Evolutionary conservation across 2,888 invertebrate species (phyloP), one percentile per base, ranked within the genome.

Genomic region (Sphaerophoria taeniata): DNA sequence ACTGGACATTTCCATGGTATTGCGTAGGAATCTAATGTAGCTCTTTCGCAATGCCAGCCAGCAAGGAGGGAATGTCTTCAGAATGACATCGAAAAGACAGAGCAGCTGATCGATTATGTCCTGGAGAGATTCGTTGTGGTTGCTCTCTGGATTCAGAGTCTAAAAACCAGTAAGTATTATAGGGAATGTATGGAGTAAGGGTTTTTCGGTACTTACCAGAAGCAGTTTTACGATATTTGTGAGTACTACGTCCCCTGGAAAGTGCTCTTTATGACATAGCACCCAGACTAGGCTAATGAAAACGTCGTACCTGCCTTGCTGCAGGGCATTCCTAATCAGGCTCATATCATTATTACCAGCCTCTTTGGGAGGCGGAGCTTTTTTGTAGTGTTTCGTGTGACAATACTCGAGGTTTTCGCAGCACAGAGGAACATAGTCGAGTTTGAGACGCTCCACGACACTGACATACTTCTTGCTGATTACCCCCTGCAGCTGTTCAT

Each of bases 11-110:
- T 89, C 88, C 6, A 89, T 73, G 0, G 88, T 87, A n/a, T 76
- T 78, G 5, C 88, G 87, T 2, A 90, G 83, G 31, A 91, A 88
- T 0, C 88, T 89, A 0, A 88, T 87, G 71, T 91, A 92, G 14
- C 88, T 89, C 0, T 88, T 87, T 9, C 91, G 90, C 36, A 92
- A 61, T 4, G 89, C 89, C 11, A 90, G 85, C 92, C 92, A 92
- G 72, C 92, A 92, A 1, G 92, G 92, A 6, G 92, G 92, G 76
- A 92, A 92, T 43, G 88, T 88, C 9, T 88, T 88, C 4, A 92
- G 80, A 49, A 92, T 87, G 5, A 89, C 84, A 43, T 89, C 89
- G 63, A 90, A 91, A 0, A 89, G 81, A 24, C 89, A 88, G 14
- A 89, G 82, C 0, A 89, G 87, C 70, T 91, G 89, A 11, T 78